Conservation (phyloP, 92 coral and sea anemone genomes). For the Chrysogorgia sp. region DNA sequence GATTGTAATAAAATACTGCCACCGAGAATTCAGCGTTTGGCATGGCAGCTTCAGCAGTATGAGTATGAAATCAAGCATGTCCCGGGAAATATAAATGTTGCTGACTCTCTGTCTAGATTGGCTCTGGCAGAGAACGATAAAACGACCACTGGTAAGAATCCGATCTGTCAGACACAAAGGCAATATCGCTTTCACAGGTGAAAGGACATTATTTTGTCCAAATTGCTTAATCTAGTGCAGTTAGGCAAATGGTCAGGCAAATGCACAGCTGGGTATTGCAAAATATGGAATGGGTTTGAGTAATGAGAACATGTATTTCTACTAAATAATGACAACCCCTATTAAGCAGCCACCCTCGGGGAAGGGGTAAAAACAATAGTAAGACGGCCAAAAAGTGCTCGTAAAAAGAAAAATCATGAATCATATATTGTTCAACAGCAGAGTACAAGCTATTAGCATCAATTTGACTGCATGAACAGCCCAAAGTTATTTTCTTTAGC, state of each 20-base stretch:
- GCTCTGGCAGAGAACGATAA: background rate
- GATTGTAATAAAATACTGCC: conserved; percentile 44
- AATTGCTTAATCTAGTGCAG: conserved; percentile 15
- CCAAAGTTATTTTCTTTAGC: no score
- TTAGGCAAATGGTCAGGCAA: conserved; percentile 4
- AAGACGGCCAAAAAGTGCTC: no score
- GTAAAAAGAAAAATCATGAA: no score
- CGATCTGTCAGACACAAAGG: conserved; percentile 19
- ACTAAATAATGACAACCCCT: no score
- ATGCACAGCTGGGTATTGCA: no score
- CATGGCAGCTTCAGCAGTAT: conserved; percentile 44
- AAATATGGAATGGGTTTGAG: no score
- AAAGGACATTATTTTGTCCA: conserved; percentile 6
- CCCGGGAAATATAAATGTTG: conserved; percentile 8
- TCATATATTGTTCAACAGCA: no score
- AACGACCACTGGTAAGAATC: background rate
- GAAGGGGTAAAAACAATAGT: no score
- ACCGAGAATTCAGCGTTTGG: conserved; percentile 40
- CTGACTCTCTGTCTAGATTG: conserved; percentile 30
- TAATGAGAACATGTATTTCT: no score
- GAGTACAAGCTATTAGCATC: no score
- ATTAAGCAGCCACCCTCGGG: no score
- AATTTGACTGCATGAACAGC: no score
- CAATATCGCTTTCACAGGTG: conserved; percentile 47
- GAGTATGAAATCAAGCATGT: conserved; percentile 20